These are phyloP conservation scores for Metopia argyrocephala DNA, from an alignment of 2,888 invertebrate species.

Conservation along the genomic window DNA sequence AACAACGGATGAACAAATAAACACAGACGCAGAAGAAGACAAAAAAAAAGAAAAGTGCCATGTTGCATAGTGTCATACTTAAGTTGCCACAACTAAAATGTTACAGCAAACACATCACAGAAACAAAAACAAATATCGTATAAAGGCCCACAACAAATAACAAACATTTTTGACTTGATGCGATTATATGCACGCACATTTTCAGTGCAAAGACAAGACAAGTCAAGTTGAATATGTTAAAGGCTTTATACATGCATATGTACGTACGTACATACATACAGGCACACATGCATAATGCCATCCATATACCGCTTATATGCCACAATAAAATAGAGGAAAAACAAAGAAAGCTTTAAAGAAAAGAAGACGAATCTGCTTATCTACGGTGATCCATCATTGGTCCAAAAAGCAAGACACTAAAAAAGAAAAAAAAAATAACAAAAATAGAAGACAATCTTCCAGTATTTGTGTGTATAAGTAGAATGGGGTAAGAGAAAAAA, in stretches of 20 bases:
- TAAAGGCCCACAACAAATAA: slow-evolving; percentile 55
- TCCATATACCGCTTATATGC: neutral
- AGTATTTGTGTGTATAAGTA: neutral
- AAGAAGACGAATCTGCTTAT: slow-evolving; percentile 64
- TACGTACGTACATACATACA: neutral
- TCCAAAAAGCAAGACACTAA: slow-evolving; percentile 43
- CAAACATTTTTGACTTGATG: slow-evolving; percentile 62
- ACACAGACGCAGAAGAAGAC: slow-evolving; percentile 19
- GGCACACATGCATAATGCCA: neutral
- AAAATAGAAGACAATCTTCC: neutral
- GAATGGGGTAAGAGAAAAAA: neutral
- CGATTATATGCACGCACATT: slow-evolving; percentile 65
- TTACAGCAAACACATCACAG: slow-evolving; percentile 25
- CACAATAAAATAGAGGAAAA: slow-evolving; percentile 26
- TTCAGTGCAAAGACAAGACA: slow-evolving; percentile 49
- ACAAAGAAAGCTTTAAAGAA: slow-evolving; percentile 42
- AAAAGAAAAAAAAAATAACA: slow-evolving; percentile 27
- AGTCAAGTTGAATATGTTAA: slow-evolving; percentile 29
- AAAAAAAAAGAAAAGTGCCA: slow-evolving; percentile 16
- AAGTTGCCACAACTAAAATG: slow-evolving; percentile 59
- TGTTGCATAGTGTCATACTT: slow-evolving; percentile 63
- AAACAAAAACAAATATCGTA: slow-evolving; percentile 2
- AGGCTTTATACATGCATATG: too few relatives aligned
- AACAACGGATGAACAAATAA: neutral
- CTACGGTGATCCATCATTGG: slow-evolving; percentile 65